Evolutionary conservation across 1,140 invertebrate genomes (phyloP).

Genomic region (Paramacrobiotus metropolitanus): DNA sequence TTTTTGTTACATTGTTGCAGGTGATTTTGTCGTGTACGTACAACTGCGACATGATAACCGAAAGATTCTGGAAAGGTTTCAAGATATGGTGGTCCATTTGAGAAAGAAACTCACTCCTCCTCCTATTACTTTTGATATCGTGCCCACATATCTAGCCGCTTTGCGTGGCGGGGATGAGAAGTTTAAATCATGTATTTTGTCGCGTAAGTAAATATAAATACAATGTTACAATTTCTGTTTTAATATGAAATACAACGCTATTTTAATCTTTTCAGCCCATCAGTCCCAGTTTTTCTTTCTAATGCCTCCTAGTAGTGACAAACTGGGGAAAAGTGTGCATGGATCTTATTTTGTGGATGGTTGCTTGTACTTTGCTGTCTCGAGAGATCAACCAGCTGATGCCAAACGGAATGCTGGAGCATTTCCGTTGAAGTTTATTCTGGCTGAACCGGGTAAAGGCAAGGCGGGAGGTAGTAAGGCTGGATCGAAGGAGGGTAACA

Average conservation of each 20-base stretch:
- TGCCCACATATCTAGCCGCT: background rate
- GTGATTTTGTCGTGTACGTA: background rate
- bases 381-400: background rate
- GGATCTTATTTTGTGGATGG: background rate
- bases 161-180: background rate
- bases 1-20: background rate
- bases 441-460: background rate
- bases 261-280: background rate
- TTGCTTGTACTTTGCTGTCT: background rate
- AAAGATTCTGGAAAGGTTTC: background rate
- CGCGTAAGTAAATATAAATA: background rate
- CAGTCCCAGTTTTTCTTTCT: background rate
- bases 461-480: background rate
- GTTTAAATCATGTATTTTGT: background rate
- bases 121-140: background rate
- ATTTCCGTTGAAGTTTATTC: background rate
- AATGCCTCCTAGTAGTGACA: background rate
- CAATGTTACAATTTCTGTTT: background rate
- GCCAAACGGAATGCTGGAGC: background rate
- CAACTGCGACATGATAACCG: conserved; percentile 1
- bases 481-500: background rate
- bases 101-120: background rate
- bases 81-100: background rate
- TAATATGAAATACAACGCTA: background rate
- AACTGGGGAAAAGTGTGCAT: background rate